Conservation (phyloP, 2,113 vertebrate genomes). For the Agelaius phoeniceus region DNA sequence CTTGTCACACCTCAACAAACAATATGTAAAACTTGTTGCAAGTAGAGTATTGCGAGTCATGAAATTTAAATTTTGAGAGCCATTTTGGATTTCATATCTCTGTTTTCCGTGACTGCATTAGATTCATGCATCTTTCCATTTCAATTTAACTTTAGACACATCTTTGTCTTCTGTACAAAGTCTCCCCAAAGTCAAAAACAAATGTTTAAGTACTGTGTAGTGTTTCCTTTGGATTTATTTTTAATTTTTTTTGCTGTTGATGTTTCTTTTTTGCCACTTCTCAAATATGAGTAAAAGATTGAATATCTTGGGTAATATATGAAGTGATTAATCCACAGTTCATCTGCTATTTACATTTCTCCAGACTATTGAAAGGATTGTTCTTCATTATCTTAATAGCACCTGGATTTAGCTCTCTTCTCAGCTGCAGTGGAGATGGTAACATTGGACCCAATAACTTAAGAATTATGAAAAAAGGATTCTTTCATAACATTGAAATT, state of each 20-base stretch:
- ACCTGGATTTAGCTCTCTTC: background rate
- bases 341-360: background rate
- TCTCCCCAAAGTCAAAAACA: background rate
- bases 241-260: background rate
- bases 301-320: background rate
- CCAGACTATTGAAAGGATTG: background rate
- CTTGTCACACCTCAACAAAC: background rate
- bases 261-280: background rate
- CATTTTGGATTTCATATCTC: background rate
- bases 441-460: background rate
- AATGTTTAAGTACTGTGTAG: background rate
- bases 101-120: background rate
- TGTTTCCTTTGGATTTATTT: background rate
- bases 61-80: background rate
- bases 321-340: background rate
- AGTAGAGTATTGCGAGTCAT: background rate
- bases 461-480: background rate
- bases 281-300: background rate
- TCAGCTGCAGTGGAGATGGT: background rate
- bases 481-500: background rate
- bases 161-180: background rate
- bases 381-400: background rate
- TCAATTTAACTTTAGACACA: background rate
- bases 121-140: background rate
- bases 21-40: background rate